Evolutionary conservation across 2,113 vertebrate genomes (phyloP), one percentile per base, ranked within the genome.

Genomic region (Trochalopteron elliotii): DNA sequence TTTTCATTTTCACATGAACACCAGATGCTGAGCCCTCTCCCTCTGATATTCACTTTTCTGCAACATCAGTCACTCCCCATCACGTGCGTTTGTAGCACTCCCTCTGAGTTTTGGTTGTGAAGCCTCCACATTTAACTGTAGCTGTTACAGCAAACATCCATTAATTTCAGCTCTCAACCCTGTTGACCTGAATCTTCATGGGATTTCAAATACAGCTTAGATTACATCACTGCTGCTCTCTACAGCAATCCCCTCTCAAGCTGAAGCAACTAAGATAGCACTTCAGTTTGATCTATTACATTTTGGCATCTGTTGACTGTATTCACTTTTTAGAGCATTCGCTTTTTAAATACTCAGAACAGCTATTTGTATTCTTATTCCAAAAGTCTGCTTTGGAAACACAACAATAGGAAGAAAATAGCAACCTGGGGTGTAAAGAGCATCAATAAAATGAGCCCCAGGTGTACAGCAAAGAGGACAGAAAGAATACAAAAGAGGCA

Each of bases 211-310:
- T 18, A 9, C 39, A 77, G 61, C 13, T 71, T 16, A 91, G 53
- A 84, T 95, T 91, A 83, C 93, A 77, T 79, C 75, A 83, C 42
- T 80, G 84, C 35, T n/a, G 35, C 30, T 83, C 83, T 50, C 67
- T 70, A 35, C 78, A 76, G 63, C 61, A 85, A 45, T 13, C 9
- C 9, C 19, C 57, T 77, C 86, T 57, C 47, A 55, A 70, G 50
- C 33, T 45, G 37, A 91, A 87, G 75, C 68, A 83, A 87, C 30
- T 12, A 57, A 65, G 64, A 50, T 55, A 71, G 64, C 17, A 50
- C 68, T 85, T 93, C 44, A 55, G 63, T 83, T 63, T 90, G 89
- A 94, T 92, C 93, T 94, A 70, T 83, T 77, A 31, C 55, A 65
- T 83, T 64, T 88, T 90, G 88, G 84, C 75, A 59, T 85, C 59